Evolutionary conservation across 2,113 vertebrate species (phyloP).

Genomic region (Epinephelus moara): DNA sequence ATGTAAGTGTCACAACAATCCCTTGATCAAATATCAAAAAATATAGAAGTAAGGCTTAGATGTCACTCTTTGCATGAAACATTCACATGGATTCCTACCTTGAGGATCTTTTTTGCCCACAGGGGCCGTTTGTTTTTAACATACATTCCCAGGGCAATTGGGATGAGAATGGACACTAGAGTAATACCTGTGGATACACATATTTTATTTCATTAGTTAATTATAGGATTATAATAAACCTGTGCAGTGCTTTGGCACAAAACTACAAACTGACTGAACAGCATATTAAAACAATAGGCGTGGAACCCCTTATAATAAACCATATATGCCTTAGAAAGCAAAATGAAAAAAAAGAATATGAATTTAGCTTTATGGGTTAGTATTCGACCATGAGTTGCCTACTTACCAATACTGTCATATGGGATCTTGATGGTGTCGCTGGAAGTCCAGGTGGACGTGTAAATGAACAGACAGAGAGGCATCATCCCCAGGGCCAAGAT

Average conservation of each 20-base stretch:
- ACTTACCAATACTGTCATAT: slow-evolving; percentile 93
- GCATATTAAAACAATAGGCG: background rate
- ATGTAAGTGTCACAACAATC: slow-evolving; percentile 5
- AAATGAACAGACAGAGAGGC: slow-evolving; percentile 94
- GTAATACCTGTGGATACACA: slow-evolving; percentile 86
- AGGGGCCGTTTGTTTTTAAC: slow-evolving; percentile 90
- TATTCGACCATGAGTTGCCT: background rate
- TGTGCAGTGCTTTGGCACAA: background rate
- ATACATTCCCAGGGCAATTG: slow-evolving; percentile 87
- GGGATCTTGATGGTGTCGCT: slow-evolving; percentile 87
- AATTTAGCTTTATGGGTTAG: background rate
- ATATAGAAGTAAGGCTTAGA: background rate
- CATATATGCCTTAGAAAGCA: no score
- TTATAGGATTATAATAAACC: background rate
- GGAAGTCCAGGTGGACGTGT: slow-evolving; percentile 91
- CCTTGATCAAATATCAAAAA: background rate
- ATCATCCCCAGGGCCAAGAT: slow-evolving; percentile 97
- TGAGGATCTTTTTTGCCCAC: slow-evolving; percentile 91
- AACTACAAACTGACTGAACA: background rate
- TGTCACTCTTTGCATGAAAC: background rate
- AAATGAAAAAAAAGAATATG: no score
- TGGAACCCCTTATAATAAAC: background rate
- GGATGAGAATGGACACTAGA: slow-evolving; percentile 90
- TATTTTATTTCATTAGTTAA: background rate
- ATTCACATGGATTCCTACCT: slow-evolving; percentile 81